phyloP scores from a whole-genome alignment of 2,888 invertebrate genomes.

The Synanthedon tipuliformis region DNA sequence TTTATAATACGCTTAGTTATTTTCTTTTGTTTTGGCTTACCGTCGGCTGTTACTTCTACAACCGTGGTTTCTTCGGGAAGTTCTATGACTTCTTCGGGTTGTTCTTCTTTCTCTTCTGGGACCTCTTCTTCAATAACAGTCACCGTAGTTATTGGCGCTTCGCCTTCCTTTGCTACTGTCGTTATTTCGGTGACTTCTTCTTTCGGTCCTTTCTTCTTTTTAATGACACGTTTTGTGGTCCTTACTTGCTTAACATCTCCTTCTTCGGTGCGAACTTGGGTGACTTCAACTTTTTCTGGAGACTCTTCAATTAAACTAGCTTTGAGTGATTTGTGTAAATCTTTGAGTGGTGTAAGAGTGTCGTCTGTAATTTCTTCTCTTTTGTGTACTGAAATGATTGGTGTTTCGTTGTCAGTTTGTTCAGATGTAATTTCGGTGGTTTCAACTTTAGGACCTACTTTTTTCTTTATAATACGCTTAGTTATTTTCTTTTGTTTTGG shows the following conservation, averaged over 20 bases:
- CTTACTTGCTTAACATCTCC: constrained; percentile 29
- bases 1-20: constrained; percentile 19
- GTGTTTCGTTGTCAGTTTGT: too few relatives aligned
- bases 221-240: constrained; percentile 4
- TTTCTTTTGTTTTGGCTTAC: constrained; percentile 5
- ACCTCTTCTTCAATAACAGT: constrained; percentile 20
- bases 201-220: constrained; percentile 40
- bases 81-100: constrained; percentile 18
- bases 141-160: constrained; percentile 23
- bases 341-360: constrained; percentile 11
- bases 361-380: too few relatives aligned
- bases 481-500: too few relatives aligned
- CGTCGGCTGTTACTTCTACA: not conserved
- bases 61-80: too few relatives aligned
- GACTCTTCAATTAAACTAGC: constrained; percentile 25
- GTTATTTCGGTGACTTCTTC: constrained; percentile 45
- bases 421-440: too few relatives aligned
- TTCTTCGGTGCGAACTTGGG: constrained; percentile 34
- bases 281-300: constrained; percentile 29
- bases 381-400: too few relatives aligned
- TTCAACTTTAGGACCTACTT: too few relatives aligned
- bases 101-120: constrained; percentile 22
- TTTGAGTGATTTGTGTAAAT: constrained; percentile 9
- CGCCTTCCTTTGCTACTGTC: constrained; percentile 35
- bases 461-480: too few relatives aligned